Base-by-base conservation (phyloP, 2,888 invertebrate genomes). In the Drosophila rubida region DNA sequence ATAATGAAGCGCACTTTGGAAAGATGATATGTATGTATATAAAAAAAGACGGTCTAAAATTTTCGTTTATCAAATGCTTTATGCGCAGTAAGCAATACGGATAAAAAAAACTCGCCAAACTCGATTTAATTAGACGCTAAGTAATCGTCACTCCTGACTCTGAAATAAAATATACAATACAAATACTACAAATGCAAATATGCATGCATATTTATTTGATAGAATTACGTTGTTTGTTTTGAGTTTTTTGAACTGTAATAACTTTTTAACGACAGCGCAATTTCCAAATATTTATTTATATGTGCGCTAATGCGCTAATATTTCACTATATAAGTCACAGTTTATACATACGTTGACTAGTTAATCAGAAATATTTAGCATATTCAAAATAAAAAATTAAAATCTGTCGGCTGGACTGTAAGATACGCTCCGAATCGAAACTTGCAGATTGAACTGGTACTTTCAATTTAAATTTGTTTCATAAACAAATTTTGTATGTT, bases 121-220 rank as follows among this genome's bases (percentile, higher is more conserved):
- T 60, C 69, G 82, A 27, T 82, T 78, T 82, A 83, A 83, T 85
- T 75, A 80, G 71, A 59, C 59, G 63, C 57, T 41, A 69, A 74
- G 66, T 65, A 78, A 51, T 50, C 41, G 22, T 30, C 48, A 57
- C 55, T 61, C 57, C 44, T 53, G 62, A 49, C 45, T 49, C 27
- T 50, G 13, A 45, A 53, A 16, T 7, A 16, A 41, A 27, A 39
- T 57, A 42, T 14, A 37, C 35, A 16, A 16, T 59, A 14, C 27
- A 4, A 44, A 11, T n/a, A 9, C 6, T 8, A 23, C 23, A 46
- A 44, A 27, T 30, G 42, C 30, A 32, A 32, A 27, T 1, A 37
- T 37, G 16, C 54, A 37, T 23, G 30, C 11, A 54, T 16, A 44
- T 44, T 37, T 37, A 53, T 53, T 53, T 1, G 9, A 27, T 27